These are phyloP conservation scores for Lucilia cuprina DNA, from an alignment of 1,140 invertebrate species.

Conservation along the genomic window DNA sequence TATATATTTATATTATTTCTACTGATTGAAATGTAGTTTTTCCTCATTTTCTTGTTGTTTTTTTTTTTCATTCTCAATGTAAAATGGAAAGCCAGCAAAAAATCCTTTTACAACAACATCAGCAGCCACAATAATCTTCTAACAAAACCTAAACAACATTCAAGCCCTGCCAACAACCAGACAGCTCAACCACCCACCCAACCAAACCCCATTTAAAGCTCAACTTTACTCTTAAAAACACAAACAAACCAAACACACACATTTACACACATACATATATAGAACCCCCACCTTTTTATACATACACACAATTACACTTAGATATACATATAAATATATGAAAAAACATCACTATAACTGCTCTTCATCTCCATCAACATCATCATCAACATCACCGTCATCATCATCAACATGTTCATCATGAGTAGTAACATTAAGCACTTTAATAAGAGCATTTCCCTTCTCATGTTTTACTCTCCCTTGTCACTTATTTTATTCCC, in stretches of 20 bases:
- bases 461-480: neutral
- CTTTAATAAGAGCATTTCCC: neutral
- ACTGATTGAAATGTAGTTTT: slow-evolving; percentile 14
- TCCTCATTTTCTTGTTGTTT: neutral
- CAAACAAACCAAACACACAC: neutral
- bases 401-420: neutral
- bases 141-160: neutral
- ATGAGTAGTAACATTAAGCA: neutral
- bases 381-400: neutral
- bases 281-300: neutral
- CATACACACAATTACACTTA: neutral
- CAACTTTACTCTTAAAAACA: neutral
- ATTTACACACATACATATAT: neutral
- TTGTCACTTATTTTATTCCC: neutral
- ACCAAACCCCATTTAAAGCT: no score
- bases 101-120: neutral
- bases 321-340: no score
- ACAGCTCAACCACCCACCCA: neutral
- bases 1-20: neutral
- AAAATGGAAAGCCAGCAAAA: neutral
- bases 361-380: no score
- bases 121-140: neutral
- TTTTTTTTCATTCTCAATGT: neutral
- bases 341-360: no score
- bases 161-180: neutral